A percentile compares a stretch with the other conserved stretches of the same genome.
Conservation (phyloP, 2,797 vertebrate species). For the Salarias fasciatus region DNA sequence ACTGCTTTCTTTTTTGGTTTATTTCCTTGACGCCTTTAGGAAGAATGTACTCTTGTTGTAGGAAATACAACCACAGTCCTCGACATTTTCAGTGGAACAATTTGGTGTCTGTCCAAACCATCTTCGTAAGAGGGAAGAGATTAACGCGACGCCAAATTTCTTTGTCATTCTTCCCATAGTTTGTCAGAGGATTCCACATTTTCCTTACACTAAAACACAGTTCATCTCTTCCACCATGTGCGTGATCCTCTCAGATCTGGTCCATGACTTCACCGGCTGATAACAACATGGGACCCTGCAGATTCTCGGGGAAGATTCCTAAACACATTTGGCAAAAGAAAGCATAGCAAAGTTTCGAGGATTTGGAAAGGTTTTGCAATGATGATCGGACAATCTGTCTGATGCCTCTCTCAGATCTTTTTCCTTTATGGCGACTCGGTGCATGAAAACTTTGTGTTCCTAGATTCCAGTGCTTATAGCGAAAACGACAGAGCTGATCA, state of each 20-base stretch:
- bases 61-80: slow-evolving; percentile 38
- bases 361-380: slow-evolving; percentile 67
- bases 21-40: slow-evolving; percentile 48
- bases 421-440: slow-evolving; percentile 42
- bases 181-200: slow-evolving; percentile 65
- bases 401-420: slow-evolving; percentile 55
- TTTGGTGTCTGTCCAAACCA: slow-evolving; percentile 49
- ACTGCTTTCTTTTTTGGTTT: slow-evolving; percentile 37
- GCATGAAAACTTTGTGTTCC: slow-evolving; percentile 68
- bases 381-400: slow-evolving; percentile 56
- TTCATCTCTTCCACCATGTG: slow-evolving; percentile 56
- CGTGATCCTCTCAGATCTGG: slow-evolving; percentile 65
- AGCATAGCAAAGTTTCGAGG: slow-evolving; percentile 71
- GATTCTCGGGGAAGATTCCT: slow-evolving; percentile 59
- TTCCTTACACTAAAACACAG: slow-evolving; percentile 56
- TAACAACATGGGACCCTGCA: slow-evolving; percentile 58
- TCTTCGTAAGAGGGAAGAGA: slow-evolving; percentile 45
- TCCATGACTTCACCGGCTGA: slow-evolving; percentile 72
- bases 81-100: slow-evolving; percentile 53
- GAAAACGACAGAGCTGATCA: slow-evolving; percentile 38
- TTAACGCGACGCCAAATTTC: slow-evolving; percentile 50
- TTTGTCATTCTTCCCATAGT: slow-evolving; percentile 67
- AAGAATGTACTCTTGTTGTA: slow-evolving; percentile 49
- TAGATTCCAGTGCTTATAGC: slow-evolving; percentile 57
- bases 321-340: slow-evolving; percentile 51